A percentile compares a stretch with the other conserved stretches of the same genome.
Conservation (phyloP, 2,113 vertebrate genomes). For the Podarcis muralis region DNA sequence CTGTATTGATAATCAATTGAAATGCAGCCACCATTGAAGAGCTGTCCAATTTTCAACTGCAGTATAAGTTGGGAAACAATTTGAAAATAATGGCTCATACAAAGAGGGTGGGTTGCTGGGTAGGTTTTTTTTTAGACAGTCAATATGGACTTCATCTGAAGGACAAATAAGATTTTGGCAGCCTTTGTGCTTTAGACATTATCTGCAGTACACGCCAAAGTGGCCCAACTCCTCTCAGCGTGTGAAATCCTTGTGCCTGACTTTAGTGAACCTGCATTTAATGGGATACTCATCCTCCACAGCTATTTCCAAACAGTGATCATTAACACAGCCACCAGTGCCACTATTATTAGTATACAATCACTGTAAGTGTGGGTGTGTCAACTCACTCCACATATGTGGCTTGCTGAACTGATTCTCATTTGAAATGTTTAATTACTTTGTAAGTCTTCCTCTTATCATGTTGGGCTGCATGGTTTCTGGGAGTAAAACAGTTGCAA, state of each 20-base stretch:
- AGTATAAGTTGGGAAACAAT: conserved; percentile 96
- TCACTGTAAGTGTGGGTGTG: background rate
- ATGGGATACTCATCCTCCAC: conserved; percentile 4
- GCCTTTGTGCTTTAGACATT: conserved; percentile 68
- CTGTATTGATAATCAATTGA: conserved; percentile 98
- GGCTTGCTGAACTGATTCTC: conserved; percentile 13
- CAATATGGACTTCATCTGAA: conserved; percentile 92
- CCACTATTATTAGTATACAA: background rate
- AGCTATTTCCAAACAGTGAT: conserved; percentile 2
- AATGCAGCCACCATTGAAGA: conserved; percentile 92
- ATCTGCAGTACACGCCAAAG: conserved; percentile 59
- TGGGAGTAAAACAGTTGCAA: background rate
- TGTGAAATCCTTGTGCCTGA: conserved; percentile 31
- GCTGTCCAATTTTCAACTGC: conserved; percentile 97
- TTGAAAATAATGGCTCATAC: conserved; percentile 96
- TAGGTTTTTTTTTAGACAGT: conserved; percentile 71
- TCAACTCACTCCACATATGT: background rate
- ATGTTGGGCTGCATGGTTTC: accelerated
- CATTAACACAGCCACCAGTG: background rate
- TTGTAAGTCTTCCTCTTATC: background rate
- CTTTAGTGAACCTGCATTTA: conserved; percentile 44
- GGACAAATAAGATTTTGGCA: conserved; percentile 89
- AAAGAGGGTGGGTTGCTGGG: conserved; percentile 69
- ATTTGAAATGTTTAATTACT: conserved; percentile 33
- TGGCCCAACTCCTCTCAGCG: conserved; percentile 14